Conservation (phyloP, 2,797 vertebrate species). For the Capromys pilorides region DNA sequence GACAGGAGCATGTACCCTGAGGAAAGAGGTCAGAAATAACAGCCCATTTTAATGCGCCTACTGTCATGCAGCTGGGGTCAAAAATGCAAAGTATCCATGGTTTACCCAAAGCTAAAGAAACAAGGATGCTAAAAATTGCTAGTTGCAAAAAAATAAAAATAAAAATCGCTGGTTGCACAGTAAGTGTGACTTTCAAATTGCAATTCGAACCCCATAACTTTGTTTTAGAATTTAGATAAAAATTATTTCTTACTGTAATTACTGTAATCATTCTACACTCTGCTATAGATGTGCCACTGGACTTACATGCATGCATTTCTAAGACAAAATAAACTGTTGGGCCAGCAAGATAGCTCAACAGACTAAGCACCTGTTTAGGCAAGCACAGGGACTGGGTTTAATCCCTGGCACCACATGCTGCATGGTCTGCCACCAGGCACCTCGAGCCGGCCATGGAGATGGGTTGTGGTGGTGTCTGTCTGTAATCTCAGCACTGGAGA, state of each 20-base stretch:
- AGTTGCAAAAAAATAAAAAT: neutral
- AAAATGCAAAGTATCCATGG: neutral
- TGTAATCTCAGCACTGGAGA: too few relatives aligned
- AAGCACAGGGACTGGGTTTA: too few relatives aligned
- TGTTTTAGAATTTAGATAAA: neutral
- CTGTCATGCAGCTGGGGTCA: neutral
- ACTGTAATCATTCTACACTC: neutral
- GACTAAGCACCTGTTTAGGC: too few relatives aligned
- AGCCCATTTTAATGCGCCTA: neutral
- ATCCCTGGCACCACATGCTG: too few relatives aligned
- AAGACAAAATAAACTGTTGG: conserved; percentile 2
- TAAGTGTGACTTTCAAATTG: neutral
- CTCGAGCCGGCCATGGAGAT: too few relatives aligned
- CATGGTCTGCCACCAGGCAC: too few relatives aligned
- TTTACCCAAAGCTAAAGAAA: neutral
- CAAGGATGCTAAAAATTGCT: neutral
- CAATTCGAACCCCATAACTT: neutral
- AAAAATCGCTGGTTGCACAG: neutral
- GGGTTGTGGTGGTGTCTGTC: too few relatives aligned
- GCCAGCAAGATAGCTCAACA: too few relatives aligned
- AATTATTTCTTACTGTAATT: neutral
- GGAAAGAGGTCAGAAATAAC: neutral
- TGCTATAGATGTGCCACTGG: neutral
- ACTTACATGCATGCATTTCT: neutral
- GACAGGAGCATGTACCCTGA: neutral